Conservation (phyloP, 2,113 vertebrate genomes). For the Oplegnathus fasciatus region DNA sequence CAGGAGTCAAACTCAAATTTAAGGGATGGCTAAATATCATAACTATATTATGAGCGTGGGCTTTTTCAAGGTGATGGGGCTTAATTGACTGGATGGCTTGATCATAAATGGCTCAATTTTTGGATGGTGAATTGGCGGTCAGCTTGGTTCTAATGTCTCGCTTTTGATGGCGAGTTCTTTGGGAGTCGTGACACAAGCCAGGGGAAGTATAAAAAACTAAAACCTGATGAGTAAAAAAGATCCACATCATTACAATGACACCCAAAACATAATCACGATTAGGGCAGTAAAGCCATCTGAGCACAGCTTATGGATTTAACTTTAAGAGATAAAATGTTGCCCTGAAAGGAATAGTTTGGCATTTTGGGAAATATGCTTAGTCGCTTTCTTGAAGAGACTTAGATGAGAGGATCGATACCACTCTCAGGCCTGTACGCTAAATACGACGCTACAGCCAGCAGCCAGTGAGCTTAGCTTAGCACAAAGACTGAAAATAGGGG, state of each 20-base stretch:
- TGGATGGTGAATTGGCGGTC: not conserved
- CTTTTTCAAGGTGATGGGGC: slow-evolving; percentile 45
- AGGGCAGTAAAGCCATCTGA: not conserved
- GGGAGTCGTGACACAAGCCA: not conserved
- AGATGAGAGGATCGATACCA: not conserved
- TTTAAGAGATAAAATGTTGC: not conserved
- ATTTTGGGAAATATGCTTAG: not conserved
- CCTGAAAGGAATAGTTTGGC: not conserved
- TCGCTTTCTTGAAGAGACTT: no score
- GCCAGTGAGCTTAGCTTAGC: not conserved
- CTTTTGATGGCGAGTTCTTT: not conserved
- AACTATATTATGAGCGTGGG: slow-evolving; percentile 21
- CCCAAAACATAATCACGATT: not conserved
- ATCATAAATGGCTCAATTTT: slow-evolving; percentile 32
- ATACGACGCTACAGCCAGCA: not conserved
- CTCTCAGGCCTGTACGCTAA: not conserved
- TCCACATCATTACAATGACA: not conserved
- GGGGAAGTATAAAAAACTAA: not conserved
- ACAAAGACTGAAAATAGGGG: not conserved
- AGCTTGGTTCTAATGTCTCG: not conserved
- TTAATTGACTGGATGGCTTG: slow-evolving; percentile 58
- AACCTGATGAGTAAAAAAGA: not conserved
- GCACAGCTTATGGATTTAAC: not conserved
- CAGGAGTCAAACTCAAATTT: slow-evolving; percentile 54
- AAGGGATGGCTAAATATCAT: slow-evolving; percentile 63